Percentiles rank a stretch among this genome's conserved stretches.
Conservation (phyloP, 2,113 vertebrate genomes). For the Trichechus manatus region DNA sequence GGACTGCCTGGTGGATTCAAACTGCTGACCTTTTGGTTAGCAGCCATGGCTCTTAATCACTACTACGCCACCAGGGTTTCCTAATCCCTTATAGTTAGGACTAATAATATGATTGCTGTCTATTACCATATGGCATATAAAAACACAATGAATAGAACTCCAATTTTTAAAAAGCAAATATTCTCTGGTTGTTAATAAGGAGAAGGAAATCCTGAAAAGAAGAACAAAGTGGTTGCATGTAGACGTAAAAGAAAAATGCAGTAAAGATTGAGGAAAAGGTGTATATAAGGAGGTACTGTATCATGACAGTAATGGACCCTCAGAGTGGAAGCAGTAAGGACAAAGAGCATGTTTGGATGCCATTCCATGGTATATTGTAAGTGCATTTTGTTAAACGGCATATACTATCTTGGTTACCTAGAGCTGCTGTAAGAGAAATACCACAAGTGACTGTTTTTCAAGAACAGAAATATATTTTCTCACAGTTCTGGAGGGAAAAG, state of each 20-base stretch:
- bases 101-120: neutral
- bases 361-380: neutral
- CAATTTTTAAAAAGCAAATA: neutral
- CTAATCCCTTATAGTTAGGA: too few relatives aligned
- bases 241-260: neutral
- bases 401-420: too few relatives aligned
- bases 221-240: neutral
- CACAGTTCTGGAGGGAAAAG: too few relatives aligned
- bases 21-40: too few relatives aligned
- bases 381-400: neutral
- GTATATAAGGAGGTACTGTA: neutral
- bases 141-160: neutral
- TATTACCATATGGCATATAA: neutral
- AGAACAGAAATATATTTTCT: too few relatives aligned
- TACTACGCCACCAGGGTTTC: too few relatives aligned
- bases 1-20: too few relatives aligned
- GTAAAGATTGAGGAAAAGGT: neutral
- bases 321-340: neutral
- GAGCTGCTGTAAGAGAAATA: too few relatives aligned
- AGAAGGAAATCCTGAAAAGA: neutral
- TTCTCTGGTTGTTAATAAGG: neutral
- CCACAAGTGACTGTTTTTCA: too few relatives aligned
- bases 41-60: too few relatives aligned
- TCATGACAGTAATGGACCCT: neutral
- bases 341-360: neutral